Percentiles rank a stretch among this genome's conserved stretches.
Conservation (phyloP, 2,888 invertebrate genomes). For the Synergus japonicus region DNA sequence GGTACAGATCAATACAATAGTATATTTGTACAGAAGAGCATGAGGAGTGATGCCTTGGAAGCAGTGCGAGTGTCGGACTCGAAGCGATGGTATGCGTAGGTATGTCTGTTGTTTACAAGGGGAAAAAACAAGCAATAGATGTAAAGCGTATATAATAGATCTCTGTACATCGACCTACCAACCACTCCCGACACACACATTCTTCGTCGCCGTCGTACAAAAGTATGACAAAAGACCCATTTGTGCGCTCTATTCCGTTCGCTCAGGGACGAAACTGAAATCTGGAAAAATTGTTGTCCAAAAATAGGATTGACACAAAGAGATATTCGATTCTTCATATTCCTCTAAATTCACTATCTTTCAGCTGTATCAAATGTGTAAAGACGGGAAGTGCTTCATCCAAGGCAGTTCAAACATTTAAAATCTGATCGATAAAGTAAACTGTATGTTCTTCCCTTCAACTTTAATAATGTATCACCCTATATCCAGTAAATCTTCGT, state of each 20-base stretch:
- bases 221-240: conserved; percentile 37
- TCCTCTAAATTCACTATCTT: not conserved
- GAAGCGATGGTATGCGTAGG: conserved; percentile 52
- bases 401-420: not conserved
- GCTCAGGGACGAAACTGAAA: conserved; percentile 19
- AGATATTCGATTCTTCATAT: not conserved
- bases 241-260: conserved; percentile 4
- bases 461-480: too few species aligned
- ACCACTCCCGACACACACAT: conserved; percentile 39
- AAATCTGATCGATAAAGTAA: too few species aligned
- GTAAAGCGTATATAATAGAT: conserved; percentile 60
- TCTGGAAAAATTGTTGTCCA: conserved; percentile 6
- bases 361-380: not conserved
- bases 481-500: too few species aligned
- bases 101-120: conserved; percentile 62
- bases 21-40: conserved; percentile 72
- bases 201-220: conserved; percentile 44
- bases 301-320: conserved; percentile 29
- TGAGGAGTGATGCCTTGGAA: conserved; percentile 68
- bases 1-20: conserved; percentile 73
- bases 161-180: conserved; percentile 47
- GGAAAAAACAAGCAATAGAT: conserved; percentile 61
- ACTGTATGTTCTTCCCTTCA: too few species aligned
- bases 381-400: not conserved
- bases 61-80: conserved; percentile 55